Conservation (phyloP, 2,113 vertebrate species). For the Alces alces region DNA sequence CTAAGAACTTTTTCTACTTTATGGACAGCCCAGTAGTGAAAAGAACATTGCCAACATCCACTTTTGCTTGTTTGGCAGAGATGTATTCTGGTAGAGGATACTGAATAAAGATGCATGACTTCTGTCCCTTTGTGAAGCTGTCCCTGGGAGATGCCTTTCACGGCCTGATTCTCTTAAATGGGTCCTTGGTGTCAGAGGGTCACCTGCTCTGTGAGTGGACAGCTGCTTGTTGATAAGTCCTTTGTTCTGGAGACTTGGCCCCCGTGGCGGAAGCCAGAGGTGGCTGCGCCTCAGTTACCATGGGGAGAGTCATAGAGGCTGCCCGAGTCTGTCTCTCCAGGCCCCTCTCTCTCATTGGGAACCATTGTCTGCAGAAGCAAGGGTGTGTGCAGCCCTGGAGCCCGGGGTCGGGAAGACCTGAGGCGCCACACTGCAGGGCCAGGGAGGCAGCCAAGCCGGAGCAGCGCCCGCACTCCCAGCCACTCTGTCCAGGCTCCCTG, state of each 20-base stretch:
- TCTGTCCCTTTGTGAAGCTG: not conserved
- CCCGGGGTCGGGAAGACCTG: not conserved
- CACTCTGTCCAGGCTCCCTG: not conserved
- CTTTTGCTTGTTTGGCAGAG: not conserved
- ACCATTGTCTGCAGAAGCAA: accelerated
- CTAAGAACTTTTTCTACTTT: not conserved
- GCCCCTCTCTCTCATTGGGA: not conserved
- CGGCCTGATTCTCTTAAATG: not conserved
- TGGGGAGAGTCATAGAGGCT: not conserved
- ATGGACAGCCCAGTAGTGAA: not conserved
- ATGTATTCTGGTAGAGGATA: not conserved
- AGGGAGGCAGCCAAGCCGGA: not conserved
- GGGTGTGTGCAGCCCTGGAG: not conserved
- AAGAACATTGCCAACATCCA: not conserved
- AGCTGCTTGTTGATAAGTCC: not conserved
- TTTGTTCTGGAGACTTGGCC: not conserved
- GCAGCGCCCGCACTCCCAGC: accelerated
- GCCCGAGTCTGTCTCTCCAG: not conserved
- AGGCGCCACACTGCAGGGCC: not conserved
- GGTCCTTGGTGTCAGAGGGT: not conserved
- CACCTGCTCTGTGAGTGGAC: not conserved
- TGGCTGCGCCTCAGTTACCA: accelerated
- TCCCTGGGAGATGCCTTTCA: not conserved
- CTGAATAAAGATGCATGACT: not conserved
- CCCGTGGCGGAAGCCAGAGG: not conserved